phyloP scores from a whole-genome alignment of 2,113 vertebrate genomes.

The Galbula dea region DNA sequence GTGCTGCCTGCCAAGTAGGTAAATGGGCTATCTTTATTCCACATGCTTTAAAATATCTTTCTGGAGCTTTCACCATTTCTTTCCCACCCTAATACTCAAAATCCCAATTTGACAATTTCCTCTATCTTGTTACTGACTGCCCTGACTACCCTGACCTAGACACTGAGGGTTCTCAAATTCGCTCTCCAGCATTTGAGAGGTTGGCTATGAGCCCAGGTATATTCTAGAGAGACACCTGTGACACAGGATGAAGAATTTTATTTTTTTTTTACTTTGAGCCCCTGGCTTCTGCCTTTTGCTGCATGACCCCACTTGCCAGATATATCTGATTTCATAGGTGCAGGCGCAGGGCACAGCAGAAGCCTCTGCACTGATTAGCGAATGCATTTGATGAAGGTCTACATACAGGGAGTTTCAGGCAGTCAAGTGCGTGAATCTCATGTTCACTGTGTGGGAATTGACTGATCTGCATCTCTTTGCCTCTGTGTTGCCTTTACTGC shows the following conservation, averaged over 20 bases:
- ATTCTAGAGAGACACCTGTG: not conserved
- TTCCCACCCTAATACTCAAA: not conserved
- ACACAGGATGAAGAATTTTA: not conserved
- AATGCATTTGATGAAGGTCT: not conserved
- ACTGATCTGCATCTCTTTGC: not conserved
- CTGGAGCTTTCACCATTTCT: not conserved
- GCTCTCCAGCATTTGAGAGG: not conserved
- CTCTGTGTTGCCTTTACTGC: not conserved
- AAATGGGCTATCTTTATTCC: not conserved
- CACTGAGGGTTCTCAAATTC: not conserved
- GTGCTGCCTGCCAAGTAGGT: not conserved
- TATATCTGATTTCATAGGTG: not conserved
- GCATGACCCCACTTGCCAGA: not conserved
- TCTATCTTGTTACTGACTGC: not conserved
- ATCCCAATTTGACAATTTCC: not conserved
- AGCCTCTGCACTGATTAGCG: not conserved
- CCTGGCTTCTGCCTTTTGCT: not conserved
- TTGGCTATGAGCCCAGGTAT: not conserved
- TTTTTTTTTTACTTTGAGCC: not conserved
- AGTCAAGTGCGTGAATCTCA: not conserved
- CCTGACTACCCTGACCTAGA: not conserved
- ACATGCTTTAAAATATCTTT: not conserved
- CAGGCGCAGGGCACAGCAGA: not conserved
- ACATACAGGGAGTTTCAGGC: not conserved
- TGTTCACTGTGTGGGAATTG: rapidly evolving